phyloP scores from a whole-genome alignment of 1,140 invertebrate species.

The Trichonephila inaurata region DNA sequence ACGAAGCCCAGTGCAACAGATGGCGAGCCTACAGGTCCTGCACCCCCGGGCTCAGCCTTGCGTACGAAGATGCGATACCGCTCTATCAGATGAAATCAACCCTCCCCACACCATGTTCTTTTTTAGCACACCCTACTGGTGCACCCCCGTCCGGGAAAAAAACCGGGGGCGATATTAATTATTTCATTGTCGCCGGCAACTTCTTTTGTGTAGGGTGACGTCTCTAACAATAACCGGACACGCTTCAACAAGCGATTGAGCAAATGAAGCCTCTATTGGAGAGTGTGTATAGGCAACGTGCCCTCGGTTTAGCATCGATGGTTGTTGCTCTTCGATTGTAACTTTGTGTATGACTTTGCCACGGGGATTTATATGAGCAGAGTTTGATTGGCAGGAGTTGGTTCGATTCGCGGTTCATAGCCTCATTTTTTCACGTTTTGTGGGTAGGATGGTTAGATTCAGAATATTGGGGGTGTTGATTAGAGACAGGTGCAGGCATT shows the following conservation, averaged over 20 bases:
- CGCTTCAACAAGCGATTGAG: constrained; percentile 67
- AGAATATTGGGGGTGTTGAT: neutral
- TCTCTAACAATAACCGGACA: constrained; percentile 72
- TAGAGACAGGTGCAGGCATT: neutral
- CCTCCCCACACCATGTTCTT: neutral
- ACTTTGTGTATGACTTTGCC: neutral
- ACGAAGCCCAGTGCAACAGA: constrained; percentile 53
- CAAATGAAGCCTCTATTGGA: constrained; percentile 27
- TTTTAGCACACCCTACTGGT: constrained; percentile 3
- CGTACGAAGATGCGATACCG: constrained; percentile 63
- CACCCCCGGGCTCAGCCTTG: constrained; percentile 59
- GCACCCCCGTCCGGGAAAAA: neutral
- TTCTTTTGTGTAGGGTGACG: constrained; percentile 26
- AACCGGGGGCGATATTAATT: constrained; percentile 61
- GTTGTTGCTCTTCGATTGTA: constrained; percentile 16
- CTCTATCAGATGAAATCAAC: constrained; percentile 53
- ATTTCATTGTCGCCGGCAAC: constrained; percentile 66
- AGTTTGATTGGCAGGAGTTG: neutral
- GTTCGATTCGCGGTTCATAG: neutral
- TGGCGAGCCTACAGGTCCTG: constrained; percentile 54
- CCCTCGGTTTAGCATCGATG: constrained; percentile 58
- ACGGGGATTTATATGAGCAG: neutral
- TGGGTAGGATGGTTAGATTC: neutral
- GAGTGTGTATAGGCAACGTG: neutral
- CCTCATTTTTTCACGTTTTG: neutral